These are phyloP conservation scores for Oikopleura vanhoeffeni DNA, from an alignment of 23 tunicate species.

Conservation along the genomic window DNA sequence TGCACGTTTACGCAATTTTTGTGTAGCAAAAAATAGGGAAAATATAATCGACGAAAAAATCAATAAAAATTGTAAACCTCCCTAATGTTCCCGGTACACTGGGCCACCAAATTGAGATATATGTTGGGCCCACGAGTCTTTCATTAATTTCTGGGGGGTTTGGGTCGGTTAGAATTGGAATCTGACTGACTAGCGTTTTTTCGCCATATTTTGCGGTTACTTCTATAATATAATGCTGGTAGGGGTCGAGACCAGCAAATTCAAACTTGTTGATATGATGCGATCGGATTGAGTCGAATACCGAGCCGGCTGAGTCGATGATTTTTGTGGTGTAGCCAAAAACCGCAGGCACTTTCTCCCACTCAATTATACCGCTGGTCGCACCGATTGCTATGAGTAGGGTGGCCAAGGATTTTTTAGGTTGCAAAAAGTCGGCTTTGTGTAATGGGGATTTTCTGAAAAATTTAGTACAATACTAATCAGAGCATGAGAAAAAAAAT, in stretches of 20 bases:
- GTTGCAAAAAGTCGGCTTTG: no score
- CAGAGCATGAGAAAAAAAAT: no score
- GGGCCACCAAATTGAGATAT: neutral
- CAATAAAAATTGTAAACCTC: no score
- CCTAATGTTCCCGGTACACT: neutral
- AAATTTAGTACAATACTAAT: no score
- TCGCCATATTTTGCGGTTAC: neutral
- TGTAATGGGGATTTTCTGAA: no score
- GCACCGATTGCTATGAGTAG: no score
- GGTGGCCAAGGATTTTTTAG: no score
- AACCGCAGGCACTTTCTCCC: neutral
- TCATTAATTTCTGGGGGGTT: neutral
- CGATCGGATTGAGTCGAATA: neutral
- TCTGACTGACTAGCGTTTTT: neutral
- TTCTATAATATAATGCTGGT: neutral
- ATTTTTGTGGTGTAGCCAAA: neutral
- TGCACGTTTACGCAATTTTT: no score
- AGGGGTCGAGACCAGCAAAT: neutral
- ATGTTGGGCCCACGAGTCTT: neutral
- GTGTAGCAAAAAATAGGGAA: no score
- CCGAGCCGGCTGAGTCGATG: neutral
- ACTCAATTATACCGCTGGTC: neutral
- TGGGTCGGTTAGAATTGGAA: neutral
- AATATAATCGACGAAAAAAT: no score
- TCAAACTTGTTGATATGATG: neutral